Conservation (phyloP, 2,797 vertebrate genomes). For the Smutsia temminckii region DNA sequence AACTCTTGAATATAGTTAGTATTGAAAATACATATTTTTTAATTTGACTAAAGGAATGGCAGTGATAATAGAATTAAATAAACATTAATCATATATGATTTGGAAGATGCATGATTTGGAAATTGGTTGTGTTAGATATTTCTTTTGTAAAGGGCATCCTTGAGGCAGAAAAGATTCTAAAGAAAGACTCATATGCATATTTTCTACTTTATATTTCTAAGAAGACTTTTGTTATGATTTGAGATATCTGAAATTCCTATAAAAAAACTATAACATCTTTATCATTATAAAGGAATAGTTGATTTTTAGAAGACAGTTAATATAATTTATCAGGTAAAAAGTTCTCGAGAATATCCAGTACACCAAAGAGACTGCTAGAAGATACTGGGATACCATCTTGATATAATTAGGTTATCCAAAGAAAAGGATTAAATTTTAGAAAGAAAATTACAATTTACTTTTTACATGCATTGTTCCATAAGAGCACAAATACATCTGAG, state of each 20-base stretch:
- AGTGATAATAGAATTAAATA: neutral
- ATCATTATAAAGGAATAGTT: constrained; percentile 62
- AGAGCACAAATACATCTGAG: constrained; percentile 81
- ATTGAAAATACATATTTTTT: constrained; percentile 24
- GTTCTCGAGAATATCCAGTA: neutral
- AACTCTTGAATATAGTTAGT: neutral
- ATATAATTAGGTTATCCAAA: constrained; percentile 47
- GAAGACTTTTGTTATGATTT: neutral
- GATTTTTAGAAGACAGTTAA: constrained; percentile 32
- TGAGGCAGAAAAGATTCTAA: neutral
- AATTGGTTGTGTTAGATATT: neutral
- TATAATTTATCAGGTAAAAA: constrained; percentile 47
- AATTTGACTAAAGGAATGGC: neutral
- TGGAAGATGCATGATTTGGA: neutral
- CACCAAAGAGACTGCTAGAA: neutral
- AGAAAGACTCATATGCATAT: neutral
- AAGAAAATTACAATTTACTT: constrained; percentile 60
- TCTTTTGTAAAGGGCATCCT: constrained; percentile 10
- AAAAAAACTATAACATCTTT: constrained; percentile 50
- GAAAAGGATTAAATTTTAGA: constrained; percentile 72
- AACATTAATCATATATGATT: neutral
- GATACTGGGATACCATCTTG: neutral
- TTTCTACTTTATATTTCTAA: constrained; percentile 7
- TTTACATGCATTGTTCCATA: constrained; percentile 73
- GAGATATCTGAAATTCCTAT: constrained; percentile 44